These are phyloP conservation scores for Allobates femoralis DNA, from an alignment of 2,797 vertebrate genomes.

Conservation along the genomic window DNA sequence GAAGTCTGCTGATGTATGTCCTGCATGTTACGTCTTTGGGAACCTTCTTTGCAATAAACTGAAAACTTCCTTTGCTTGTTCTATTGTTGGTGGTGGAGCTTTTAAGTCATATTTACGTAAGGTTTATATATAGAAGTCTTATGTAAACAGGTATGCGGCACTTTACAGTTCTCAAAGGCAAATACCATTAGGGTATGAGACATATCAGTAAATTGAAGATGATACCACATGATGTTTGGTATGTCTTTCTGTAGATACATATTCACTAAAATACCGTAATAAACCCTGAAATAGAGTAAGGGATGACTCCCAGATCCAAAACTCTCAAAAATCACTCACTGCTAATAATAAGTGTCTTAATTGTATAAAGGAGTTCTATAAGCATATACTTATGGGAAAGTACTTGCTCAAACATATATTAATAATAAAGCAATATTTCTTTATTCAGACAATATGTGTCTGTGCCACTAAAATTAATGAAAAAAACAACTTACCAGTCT, in stretches of 20 bases:
- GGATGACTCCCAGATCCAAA: no score
- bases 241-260: background rate
- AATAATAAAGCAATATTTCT: no score
- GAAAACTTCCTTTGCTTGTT: slow-evolving; percentile 40
- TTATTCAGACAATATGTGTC: no score
- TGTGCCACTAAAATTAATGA: no score
- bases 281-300: no score
- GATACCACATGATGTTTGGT: background rate
- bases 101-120: slow-evolving; percentile 16
- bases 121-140: slow-evolving; percentile 32
- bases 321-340: background rate
- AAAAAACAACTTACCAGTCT: no score
- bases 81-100: slow-evolving; percentile 29
- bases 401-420: no score
- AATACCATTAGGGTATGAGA: background rate
- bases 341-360: background rate
- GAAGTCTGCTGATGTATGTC: slow-evolving; percentile 17
- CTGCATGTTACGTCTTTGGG: slow-evolving; percentile 26
- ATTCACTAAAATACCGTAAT: no score
- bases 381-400: background rate
- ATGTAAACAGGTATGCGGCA: background rate
- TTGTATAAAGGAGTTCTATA: background rate
- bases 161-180: slow-evolving; percentile 18
- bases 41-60: slow-evolving; percentile 29
- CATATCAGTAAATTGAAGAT: background rate